phyloP scores from a whole-genome alignment of 2,797 vertebrate species.

The Crocidura indochinensis region DNA sequence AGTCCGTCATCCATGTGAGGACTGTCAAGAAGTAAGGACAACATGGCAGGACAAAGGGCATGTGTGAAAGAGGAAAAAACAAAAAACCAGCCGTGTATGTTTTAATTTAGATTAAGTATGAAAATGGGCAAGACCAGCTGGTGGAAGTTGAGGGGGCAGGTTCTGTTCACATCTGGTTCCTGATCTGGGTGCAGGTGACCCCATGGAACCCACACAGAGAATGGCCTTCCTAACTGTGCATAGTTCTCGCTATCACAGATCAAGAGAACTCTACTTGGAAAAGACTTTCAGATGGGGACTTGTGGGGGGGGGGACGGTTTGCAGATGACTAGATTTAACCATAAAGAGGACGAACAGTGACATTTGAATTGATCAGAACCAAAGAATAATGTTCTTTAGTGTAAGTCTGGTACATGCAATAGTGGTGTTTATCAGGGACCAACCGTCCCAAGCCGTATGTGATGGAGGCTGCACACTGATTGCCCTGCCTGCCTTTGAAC shows the following conservation, averaged over 20 bases:
- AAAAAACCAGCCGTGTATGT: not conserved
- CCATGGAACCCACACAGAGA: no score
- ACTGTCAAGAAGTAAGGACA: no score
- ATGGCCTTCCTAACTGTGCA: not conserved
- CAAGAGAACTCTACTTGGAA: slow-evolving; percentile 8
- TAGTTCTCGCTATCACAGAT: not conserved
- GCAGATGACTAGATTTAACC: slow-evolving; percentile 3
- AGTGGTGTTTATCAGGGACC: not conserved
- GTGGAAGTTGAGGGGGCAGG: not conserved
- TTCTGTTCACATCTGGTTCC: not conserved
- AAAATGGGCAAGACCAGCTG: not conserved
- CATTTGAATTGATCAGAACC: slow-evolving; percentile 38
- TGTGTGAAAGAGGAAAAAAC: not conserved
- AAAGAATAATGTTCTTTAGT: not conserved
- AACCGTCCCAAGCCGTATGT: no score
- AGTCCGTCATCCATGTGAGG: no score
- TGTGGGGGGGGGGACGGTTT: not conserved
- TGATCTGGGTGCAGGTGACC: not conserved
- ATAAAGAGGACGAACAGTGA: slow-evolving; percentile 19
- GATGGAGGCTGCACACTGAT: no score
- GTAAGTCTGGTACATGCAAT: not conserved
- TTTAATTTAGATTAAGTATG: not conserved
- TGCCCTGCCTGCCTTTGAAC: not conserved
- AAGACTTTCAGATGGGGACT: slow-evolving; percentile 1
- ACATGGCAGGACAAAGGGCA: fast-evolving